Evolutionary conservation across 2,797 vertebrate species (phyloP).

Genomic region (Heteromormyrus szaboi): DNA sequence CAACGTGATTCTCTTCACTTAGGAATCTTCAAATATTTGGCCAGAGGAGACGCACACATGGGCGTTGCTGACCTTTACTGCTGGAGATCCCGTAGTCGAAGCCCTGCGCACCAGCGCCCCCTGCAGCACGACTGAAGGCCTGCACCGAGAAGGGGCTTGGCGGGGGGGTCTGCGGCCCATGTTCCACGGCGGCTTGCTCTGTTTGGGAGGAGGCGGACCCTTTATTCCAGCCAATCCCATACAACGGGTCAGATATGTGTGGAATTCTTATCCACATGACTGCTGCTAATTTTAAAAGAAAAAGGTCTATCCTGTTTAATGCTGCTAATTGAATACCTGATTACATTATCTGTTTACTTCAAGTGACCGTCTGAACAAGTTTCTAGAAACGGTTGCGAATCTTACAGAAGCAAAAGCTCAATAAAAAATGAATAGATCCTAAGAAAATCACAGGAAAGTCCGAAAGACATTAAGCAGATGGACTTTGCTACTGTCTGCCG

Average conservation of each 20-base stretch:
- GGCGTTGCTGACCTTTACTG: slow-evolving; percentile 83
- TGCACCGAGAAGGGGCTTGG: slow-evolving; percentile 96
- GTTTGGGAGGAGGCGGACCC: slow-evolving; percentile 22
- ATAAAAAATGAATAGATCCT: neutral
- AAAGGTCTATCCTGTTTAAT: neutral
- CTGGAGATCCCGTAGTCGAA: slow-evolving; percentile 96
- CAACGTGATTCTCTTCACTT: neutral
- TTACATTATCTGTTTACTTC: neutral
- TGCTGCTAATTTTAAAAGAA: neutral
- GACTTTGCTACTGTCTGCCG: neutral
- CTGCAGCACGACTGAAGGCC: slow-evolving; percentile 81
- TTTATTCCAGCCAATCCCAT: neutral
- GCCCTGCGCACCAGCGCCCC: slow-evolving; percentile 81
- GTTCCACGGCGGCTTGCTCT: slow-evolving; percentile 89
- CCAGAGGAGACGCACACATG: neutral
- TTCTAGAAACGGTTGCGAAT: neutral
- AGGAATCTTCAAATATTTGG: neutral
- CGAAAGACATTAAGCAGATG: neutral
- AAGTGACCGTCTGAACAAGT: neutral
- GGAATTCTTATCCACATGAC: neutral
- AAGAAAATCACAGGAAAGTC: neutral
- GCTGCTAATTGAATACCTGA: neutral
- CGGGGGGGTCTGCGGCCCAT: slow-evolving; percentile 86
- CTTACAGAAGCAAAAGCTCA: neutral
- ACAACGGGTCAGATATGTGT: neutral